phyloP scores from a whole-genome alignment of 2,888 invertebrate genomes.

The Cyclophora punctaria region DNA sequence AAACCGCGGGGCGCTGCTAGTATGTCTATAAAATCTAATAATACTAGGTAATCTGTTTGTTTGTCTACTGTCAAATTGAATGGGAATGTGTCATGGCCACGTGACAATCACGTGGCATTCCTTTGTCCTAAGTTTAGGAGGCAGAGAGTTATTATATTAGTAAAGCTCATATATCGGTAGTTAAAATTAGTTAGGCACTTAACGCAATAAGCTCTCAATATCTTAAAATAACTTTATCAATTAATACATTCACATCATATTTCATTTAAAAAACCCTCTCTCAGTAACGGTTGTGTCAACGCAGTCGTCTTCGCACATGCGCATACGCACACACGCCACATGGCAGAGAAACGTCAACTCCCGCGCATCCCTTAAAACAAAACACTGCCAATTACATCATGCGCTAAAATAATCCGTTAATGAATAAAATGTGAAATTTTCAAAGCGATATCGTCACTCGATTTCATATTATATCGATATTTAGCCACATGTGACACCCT shows the following conservation, averaged over 20 bases:
- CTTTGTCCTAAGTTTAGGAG: no score
- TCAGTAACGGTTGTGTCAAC: slow-evolving; percentile 13
- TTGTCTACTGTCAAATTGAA: no score
- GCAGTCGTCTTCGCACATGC: slow-evolving; percentile 25
- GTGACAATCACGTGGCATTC: no score
- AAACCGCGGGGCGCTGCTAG: no score
- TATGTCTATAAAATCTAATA: no score
- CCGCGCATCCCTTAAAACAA: slow-evolving; percentile 26
- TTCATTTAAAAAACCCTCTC: slow-evolving; percentile 17
- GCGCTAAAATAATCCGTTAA: slow-evolving; percentile 35
- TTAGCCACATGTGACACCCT: slow-evolving; percentile 67
- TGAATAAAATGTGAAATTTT: slow-evolving; percentile 37
- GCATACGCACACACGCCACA: slow-evolving; percentile 33
- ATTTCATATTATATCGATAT: slow-evolving; percentile 51
- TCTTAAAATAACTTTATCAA: no score
- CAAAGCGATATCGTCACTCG: slow-evolving; percentile 33
- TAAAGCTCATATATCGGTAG: no score
- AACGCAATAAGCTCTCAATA: no score
- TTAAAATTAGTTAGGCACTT: no score
- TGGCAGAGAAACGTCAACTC: slow-evolving; percentile 42
- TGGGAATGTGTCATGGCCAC: no score
- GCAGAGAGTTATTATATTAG: no score
- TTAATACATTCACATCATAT: slow-evolving; percentile 9
- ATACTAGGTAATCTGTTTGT: no score
- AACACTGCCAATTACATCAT: slow-evolving; percentile 1